A percentile compares a stretch with the other conserved stretches of the same genome.
Evolutionary conservation across 1,140 invertebrate species (phyloP).

Genomic region (Cepaea nemoralis): DNA sequence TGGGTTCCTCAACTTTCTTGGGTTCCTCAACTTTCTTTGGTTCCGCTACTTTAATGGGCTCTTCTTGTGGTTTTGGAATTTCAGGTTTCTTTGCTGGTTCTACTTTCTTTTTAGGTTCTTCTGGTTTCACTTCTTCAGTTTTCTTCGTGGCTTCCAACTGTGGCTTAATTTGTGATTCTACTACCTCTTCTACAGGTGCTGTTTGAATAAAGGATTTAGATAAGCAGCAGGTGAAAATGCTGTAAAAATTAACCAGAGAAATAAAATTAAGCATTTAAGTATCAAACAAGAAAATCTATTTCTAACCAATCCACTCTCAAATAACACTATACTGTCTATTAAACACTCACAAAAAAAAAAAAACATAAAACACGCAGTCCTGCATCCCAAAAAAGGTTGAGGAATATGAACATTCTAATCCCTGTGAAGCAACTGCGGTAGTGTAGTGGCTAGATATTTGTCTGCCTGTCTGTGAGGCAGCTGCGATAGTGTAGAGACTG

Average conservation of each 20-base stretch:
- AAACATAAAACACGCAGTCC: too few relatives aligned
- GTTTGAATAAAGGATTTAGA: not conserved
- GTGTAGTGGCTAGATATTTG: too few relatives aligned
- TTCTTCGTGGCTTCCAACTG: constrained; percentile 41
- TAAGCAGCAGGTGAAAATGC: not conserved
- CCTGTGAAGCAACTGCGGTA: too few relatives aligned
- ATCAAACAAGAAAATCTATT: not conserved
- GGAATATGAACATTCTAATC: too few relatives aligned
- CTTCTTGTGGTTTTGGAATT: constrained; percentile 42
- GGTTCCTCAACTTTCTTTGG: constrained; percentile 31
- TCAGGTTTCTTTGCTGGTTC: constrained; percentile 37
- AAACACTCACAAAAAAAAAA: too few relatives aligned
- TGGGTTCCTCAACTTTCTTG: constrained; percentile 42
- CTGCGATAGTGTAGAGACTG: too few relatives aligned
- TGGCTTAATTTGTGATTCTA: constrained; percentile 33
- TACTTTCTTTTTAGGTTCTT: constrained; percentile 44
- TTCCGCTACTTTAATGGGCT: constrained; percentile 40
- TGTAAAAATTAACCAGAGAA: not conserved
- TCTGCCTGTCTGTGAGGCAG: too few relatives aligned
- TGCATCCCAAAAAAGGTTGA: too few relatives aligned
- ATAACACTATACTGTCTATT: too few relatives aligned
- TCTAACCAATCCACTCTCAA: not conserved
- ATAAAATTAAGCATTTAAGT: not conserved
- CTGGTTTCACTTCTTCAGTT: constrained; percentile 30
- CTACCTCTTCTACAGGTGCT: constrained; percentile 29